Evolutionary conservation across 2,797 vertebrate species (phyloP), one percentile per base, ranked within the genome.

Genomic region (Pyrrhura leucotis): DNA sequence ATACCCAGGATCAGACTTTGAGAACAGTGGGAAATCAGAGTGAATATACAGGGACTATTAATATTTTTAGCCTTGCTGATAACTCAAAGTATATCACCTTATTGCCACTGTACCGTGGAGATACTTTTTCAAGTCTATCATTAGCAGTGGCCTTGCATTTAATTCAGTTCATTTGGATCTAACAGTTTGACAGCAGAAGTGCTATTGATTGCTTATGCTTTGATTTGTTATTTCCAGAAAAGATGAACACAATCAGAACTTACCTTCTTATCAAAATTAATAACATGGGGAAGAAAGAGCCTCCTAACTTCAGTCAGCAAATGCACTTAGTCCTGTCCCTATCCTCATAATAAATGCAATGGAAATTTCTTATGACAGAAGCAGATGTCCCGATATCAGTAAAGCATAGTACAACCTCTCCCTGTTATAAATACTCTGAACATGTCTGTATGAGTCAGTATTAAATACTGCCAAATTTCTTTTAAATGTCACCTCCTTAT

Each of bases 381-480:
- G 31, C 51, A 77, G n/a, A 61, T 47, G 45, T 40, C 82, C 47
- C 1, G 1, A 5, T 74, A 76, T 39, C 67, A 76, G 54, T 44
- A 89, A 71, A 17, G 33, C n/a, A 62, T 7, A 51, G 45, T 28
- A 79, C 59, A 95, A 74, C 42, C 54, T 69, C 67, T 82, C 47
- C 42, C 42, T 58, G 18, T 73, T 84, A 93, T 18, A 94, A 88
- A 92, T 59, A 93, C 19, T 81, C 53, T 28, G 33, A 93, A 82
- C 31, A 15, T 10, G 69, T 14, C 54, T 79, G 58, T 71, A 68
- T 63, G 85, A 96, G 44, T 82, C 88, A 95, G 76, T 78, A 79
- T 86, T 91, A 89, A 95, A 86, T 88, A 88, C 23, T 85, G 83
- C 59, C 82, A 58, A 61, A 92, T 65, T 84, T 63, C 28, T 94